Percentiles rank a stretch among this genome's conserved stretches.
phyloP scores from a whole-genome alignment of 2,113 vertebrate genomes.

The Mionectes macconnelli region DNA sequence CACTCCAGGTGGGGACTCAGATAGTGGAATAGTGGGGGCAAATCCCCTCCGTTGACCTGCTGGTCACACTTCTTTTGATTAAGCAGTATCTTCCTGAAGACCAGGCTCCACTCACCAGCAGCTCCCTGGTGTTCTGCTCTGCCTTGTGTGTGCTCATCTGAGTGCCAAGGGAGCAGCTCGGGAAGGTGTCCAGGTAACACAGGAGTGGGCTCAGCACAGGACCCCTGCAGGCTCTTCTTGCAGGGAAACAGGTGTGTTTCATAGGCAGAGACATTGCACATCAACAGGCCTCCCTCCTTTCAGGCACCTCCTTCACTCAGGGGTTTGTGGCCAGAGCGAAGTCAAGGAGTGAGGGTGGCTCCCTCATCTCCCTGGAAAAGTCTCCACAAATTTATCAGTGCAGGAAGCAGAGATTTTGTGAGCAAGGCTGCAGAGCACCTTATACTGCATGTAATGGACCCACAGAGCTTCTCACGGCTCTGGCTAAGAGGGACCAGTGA shows the following conservation, averaged over 20 bases:
- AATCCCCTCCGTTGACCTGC: background rate
- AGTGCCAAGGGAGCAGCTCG: background rate
- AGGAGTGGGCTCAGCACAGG: fast-evolving
- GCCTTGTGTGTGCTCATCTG: fast-evolving
- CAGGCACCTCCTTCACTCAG: background rate
- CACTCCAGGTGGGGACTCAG: background rate
- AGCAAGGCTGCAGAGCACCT: background rate
- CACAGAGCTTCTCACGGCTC: background rate
- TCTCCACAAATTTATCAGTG: background rate
- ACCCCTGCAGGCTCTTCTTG: background rate
- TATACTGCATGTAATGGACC: background rate
- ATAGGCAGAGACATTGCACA: background rate
- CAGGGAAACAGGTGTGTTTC: background rate
- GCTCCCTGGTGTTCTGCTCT: background rate
- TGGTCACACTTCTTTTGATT: background rate
- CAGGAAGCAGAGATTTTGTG: background rate
- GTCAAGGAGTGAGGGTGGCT: background rate
- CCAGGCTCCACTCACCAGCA: background rate
- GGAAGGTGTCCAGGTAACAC: background rate
- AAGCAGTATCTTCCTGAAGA: background rate
- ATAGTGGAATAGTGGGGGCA: background rate
- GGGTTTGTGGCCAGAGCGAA: background rate
- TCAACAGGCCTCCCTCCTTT: background rate
- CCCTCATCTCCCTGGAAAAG: background rate
- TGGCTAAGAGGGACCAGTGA: background rate